Percentiles rank a stretch among this genome's conserved stretches.
Conservation (phyloP, 2,113 vertebrate species). For the Peromyscus polionotus region DNA sequence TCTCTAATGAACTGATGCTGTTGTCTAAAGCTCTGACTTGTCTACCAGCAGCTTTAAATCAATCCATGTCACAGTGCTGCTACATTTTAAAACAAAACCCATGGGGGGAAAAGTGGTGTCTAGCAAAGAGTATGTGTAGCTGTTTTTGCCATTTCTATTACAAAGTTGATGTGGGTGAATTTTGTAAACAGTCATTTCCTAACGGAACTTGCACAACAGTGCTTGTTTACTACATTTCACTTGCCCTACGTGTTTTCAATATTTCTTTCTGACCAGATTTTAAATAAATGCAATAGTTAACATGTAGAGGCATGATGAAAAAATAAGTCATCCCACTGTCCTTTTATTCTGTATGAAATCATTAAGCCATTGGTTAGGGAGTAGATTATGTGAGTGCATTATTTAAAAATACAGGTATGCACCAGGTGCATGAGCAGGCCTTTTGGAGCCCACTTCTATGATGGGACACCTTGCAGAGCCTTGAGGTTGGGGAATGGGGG, state of each 20-base stretch:
- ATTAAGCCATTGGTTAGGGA: neutral
- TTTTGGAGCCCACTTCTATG: too few species aligned
- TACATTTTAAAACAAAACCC: conserved; percentile 15
- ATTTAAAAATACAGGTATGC: neutral
- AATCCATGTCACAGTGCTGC: conserved; percentile 11
- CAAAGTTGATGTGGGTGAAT: neutral
- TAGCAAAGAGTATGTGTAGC: neutral
- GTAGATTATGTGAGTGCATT: neutral
- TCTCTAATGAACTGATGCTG: conserved; percentile 48
- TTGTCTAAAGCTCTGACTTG: conserved; percentile 29
- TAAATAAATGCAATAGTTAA: neutral
- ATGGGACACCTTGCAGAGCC: too few species aligned
- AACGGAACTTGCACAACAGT: neutral
- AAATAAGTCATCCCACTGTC: neutral
- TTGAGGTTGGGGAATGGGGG: too few species aligned
- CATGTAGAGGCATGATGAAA: neutral
- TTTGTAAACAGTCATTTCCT: neutral
- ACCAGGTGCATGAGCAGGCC: too few species aligned
- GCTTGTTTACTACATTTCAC: neutral
- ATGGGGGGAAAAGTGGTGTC: neutral
- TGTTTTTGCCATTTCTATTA: conserved; percentile 21
- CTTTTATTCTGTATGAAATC: neutral
- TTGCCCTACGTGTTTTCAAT: neutral
- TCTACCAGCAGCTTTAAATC: conserved; percentile 50
- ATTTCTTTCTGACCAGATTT: neutral